These are phyloP conservation scores for Aegotheles bennettii DNA, from an alignment of 2,113 vertebrate genomes.

Conservation along the genomic window DNA sequence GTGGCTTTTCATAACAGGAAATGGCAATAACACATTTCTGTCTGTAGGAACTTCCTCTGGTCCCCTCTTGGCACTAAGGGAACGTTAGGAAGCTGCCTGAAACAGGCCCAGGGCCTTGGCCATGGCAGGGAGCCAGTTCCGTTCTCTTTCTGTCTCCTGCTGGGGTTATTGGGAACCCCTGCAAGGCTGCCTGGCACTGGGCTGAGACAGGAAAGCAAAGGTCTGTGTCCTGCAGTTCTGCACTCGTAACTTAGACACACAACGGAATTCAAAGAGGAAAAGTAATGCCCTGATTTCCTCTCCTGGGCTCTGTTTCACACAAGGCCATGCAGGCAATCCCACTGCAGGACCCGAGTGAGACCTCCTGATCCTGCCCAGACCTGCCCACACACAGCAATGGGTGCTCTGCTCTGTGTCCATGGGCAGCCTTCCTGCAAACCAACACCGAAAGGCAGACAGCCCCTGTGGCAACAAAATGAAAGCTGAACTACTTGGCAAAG, in stretches of 20 bases:
- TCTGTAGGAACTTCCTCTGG: conserved; percentile 28
- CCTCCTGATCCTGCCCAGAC: neutral
- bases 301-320: neutral
- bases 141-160: neutral
- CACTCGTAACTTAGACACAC: neutral
- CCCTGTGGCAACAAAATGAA: neutral
- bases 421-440: neutral
- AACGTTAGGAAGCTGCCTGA: conserved; percentile 17
- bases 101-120: neutral
- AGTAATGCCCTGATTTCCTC: neutral
- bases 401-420: neutral
- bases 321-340: neutral
- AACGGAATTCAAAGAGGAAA: neutral
- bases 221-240: neutral
- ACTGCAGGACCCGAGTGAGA: neutral
- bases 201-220: neutral
- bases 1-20: conserved; percentile 40
- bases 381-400: rapidly evolving
- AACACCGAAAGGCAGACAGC: neutral
- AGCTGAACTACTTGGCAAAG: neutral
- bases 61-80: neutral
- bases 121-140: neutral
- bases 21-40: conserved; percentile 5
- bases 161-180: neutral
- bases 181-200: neutral